Evolutionary conservation across 23 tunicate species (phyloP).

Genomic region (Halocynthia roretzi): DNA sequence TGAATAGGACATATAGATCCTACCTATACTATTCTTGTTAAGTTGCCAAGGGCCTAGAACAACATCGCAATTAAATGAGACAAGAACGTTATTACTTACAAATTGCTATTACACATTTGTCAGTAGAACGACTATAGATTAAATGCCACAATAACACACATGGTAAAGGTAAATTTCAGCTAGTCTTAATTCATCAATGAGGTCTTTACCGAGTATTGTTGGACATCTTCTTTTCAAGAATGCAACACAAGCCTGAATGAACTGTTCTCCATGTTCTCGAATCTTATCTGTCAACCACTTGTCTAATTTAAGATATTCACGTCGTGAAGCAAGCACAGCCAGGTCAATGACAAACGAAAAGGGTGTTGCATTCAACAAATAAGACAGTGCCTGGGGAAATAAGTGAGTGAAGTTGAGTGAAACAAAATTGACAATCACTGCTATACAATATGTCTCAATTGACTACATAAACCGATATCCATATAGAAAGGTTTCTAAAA

Average conservation of each 20-base stretch:
- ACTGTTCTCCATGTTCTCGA: conserved; percentile 69
- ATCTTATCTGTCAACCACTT: conserved; percentile 89
- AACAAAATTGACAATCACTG: not conserved
- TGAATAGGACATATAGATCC: no score
- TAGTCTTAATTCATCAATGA: no score
- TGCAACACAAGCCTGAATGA: conserved; percentile 62
- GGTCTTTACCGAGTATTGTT: conserved; percentile 30
- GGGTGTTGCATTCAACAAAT: conserved; percentile 56
- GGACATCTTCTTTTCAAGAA: conserved; percentile 65
- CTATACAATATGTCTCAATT: not conserved
- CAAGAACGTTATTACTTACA: not conserved
- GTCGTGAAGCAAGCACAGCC: conserved; percentile 72
- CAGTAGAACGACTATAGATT: not conserved
- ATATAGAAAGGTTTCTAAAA: not conserved
- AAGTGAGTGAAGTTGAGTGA: not conserved
- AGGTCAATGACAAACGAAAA: conserved; percentile 84
- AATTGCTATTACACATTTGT: not conserved
- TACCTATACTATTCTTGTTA: no score
- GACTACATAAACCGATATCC: not conserved
- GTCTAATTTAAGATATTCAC: conserved; percentile 88
- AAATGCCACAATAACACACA: not conserved
- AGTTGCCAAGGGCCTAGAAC: no score
- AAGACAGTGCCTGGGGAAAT: conserved; percentile 43
- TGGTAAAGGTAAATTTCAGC: no score
- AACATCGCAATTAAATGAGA: not conserved